A percentile compares a stretch with the other conserved stretches of the same genome.
These are phyloP conservation scores for Hedya salicella DNA, from an alignment of 2,888 invertebrate species.

Conservation along the genomic window DNA sequence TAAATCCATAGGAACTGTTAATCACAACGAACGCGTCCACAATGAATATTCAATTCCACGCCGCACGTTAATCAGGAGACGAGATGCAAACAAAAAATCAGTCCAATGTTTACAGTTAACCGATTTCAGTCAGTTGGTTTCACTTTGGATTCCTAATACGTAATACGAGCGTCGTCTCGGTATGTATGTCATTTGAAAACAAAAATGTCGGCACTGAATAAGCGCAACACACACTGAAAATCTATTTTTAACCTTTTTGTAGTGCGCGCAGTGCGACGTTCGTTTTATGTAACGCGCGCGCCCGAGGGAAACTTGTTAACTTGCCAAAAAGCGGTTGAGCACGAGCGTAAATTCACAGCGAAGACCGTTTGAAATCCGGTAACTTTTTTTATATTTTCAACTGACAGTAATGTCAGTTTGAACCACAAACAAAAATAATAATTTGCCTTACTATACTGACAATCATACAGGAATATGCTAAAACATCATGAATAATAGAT, in stretches of 20 bases:
- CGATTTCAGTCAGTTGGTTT: conserved; percentile 73
- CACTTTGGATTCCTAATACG: conserved; percentile 78
- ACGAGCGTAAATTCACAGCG: conserved; percentile 59
- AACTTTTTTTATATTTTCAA: conserved; percentile 70
- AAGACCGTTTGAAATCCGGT: conserved; percentile 77
- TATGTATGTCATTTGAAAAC: conserved; percentile 81
- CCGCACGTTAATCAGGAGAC: conserved; percentile 57
- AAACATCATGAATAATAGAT: no score
- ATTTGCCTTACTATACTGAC: conserved; percentile 3
- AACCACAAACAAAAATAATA: conserved; percentile 27
- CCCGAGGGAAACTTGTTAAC: conserved; percentile 68
- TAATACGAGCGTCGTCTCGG: conserved; percentile 62
- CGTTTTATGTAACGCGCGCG: conserved; percentile 75
- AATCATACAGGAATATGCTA: neutral
- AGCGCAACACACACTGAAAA: conserved; percentile 75
- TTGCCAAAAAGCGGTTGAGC: conserved; percentile 75
- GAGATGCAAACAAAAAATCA: conserved; percentile 64
- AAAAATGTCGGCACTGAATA: conserved; percentile 74
- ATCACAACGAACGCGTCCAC: conserved; percentile 37
- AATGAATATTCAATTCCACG: conserved; percentile 48
- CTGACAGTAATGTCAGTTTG: conserved; percentile 54
- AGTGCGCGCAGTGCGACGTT: conserved; percentile 68
- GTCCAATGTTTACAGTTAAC: conserved; percentile 74
- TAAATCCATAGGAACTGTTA: conserved; percentile 37
- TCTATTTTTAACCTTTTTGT: conserved; percentile 82